Percentiles rank a stretch among this genome's conserved stretches.
Conservation (phyloP, 2,113 vertebrate genomes). For the Catharus bicknelli region DNA sequence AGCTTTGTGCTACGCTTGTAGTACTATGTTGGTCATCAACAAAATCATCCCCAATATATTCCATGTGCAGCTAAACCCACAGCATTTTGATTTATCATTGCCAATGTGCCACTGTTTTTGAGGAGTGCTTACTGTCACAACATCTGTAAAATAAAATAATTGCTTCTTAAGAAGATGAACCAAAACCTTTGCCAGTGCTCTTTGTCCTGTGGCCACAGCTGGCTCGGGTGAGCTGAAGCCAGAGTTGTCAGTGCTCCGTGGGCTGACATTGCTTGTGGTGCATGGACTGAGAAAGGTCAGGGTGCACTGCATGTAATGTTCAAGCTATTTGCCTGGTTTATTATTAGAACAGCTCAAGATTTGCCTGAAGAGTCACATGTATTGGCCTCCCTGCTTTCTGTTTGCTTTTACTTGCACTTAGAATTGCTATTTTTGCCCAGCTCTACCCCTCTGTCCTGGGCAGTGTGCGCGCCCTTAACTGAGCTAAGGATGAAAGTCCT, state of each 20-base stretch:
- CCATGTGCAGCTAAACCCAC: neutral
- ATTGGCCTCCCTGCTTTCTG: neutral
- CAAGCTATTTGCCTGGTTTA: neutral
- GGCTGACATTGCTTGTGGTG: neutral
- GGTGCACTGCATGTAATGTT: neutral
- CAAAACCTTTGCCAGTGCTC: neutral
- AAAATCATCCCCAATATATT: neutral
- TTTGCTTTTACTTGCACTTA: rapidly evolving
- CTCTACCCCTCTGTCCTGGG: neutral
- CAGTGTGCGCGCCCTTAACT: neutral
- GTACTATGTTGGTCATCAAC: neutral
- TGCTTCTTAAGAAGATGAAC: neutral
- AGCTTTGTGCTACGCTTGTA: neutral
- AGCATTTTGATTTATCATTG: neutral
- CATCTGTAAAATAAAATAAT: neutral
- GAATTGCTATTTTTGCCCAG: neutral
- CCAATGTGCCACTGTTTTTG: rapidly evolving
- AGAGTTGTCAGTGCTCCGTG: neutral
- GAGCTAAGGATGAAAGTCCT: neutral
- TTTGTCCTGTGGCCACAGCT: neutral
- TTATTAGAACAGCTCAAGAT: neutral
- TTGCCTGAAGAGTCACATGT: neutral
- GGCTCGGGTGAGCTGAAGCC: rapidly evolving
- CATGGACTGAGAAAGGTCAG: neutral
- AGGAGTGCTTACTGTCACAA: neutral